These are phyloP conservation scores for Carlito syrichta DNA, from an alignment of 2,113 vertebrate genomes.

Conservation along the genomic window DNA sequence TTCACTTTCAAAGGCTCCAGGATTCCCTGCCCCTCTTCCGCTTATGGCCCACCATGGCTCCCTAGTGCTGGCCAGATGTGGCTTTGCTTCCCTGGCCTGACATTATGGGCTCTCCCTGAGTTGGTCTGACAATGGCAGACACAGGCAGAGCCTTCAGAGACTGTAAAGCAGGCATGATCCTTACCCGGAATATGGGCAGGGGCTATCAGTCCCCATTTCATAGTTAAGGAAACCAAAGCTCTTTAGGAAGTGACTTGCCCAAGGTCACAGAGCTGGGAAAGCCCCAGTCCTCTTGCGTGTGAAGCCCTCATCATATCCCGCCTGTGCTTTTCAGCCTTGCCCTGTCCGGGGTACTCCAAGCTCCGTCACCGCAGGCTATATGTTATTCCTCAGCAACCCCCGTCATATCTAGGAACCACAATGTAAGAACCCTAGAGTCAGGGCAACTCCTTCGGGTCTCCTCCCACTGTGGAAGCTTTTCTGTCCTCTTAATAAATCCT, in stretches of 20 bases:
- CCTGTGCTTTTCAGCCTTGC: background rate
- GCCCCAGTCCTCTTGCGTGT: background rate
- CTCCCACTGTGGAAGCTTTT: too few relatives aligned
- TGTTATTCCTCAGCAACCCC: background rate
- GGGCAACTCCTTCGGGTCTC: too few relatives aligned
- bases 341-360: background rate
- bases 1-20: background rate
- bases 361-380: background rate
- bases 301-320: background rate
- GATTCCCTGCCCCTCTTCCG: background rate
- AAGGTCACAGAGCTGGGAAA: background rate
- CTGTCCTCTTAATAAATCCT: too few relatives aligned
- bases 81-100: background rate
- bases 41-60: background rate
- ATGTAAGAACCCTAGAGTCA: background rate
- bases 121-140: background rate
- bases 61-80: background rate
- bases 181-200: background rate
- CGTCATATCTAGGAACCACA: background rate
- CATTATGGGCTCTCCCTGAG: background rate
- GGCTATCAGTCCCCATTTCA: background rate
- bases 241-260: background rate
- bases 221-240: background rate
- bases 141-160: background rate
- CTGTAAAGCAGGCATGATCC: background rate